A percentile compares a stretch with the other conserved stretches of the same genome.
These are phyloP conservation scores for Calyptommatus sinebrachiatus DNA, from an alignment of 2,113 vertebrate species.

Conservation along the genomic window DNA sequence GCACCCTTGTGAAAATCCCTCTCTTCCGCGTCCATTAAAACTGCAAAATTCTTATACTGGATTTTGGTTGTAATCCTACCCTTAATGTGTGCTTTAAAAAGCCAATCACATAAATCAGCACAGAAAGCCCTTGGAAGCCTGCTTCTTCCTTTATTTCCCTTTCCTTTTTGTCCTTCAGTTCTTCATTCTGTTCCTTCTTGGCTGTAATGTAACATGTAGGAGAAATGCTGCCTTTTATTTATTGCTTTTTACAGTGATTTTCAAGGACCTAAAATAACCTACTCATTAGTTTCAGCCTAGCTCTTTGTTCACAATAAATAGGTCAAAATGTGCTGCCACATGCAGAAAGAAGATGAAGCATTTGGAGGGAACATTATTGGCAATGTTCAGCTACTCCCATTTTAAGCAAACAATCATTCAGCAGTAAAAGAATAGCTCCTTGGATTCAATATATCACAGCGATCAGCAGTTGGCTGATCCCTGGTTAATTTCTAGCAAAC, in stretches of 20 bases:
- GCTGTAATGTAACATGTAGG: constrained; percentile 44
- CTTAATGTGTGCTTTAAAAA: constrained; percentile 15
- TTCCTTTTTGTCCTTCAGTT: constrained; percentile 44
- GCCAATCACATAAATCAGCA: constrained; percentile 43
- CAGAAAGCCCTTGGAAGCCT: constrained; percentile 50
- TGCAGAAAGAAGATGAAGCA: constrained; percentile 49
- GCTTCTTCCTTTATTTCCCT: constrained; percentile 33
- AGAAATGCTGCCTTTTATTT: constrained; percentile 51
- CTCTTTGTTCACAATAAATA: constrained; percentile 69
- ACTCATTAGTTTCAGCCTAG: constrained; percentile 67
- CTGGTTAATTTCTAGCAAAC: constrained; percentile 44
- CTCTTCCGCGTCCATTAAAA: no score
- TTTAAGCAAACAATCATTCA: constrained; percentile 60
- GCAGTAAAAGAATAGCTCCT: constrained; percentile 34
- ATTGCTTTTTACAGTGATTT: constrained; percentile 53
- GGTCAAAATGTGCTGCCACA: constrained; percentile 66
- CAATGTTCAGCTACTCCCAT: constrained; percentile 66
- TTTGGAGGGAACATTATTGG: constrained; percentile 61
- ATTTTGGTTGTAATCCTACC: no score
- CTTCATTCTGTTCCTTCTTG: constrained; percentile 57
- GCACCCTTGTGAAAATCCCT: no score
- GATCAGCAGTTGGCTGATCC: constrained; percentile 46
- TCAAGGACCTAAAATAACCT: constrained; percentile 65
- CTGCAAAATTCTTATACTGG: no score
- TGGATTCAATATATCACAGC: constrained; percentile 59